These are phyloP conservation scores for Spheniscus humboldti DNA, from an alignment of 2,797 vertebrate genomes.

Conservation along the genomic window DNA sequence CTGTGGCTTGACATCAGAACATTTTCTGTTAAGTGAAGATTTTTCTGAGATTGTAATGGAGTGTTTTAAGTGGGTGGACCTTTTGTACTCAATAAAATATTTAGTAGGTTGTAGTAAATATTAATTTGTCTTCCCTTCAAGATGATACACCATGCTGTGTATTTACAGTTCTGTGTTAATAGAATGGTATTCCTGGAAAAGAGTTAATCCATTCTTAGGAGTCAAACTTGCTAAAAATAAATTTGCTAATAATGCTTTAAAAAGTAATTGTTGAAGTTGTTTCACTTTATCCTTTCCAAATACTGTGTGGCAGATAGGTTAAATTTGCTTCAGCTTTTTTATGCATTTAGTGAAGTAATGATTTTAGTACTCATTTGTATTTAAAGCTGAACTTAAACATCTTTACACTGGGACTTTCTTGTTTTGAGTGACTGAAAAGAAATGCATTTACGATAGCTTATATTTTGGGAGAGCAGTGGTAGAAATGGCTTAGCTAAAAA, in stretches of 20 bases:
- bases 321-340: not conserved
- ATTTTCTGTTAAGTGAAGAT: slow-evolving; percentile 18
- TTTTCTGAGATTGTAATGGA: slow-evolving; percentile 41
- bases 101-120: slow-evolving; percentile 47
- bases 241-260: not conserved
- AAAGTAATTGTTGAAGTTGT: not conserved
- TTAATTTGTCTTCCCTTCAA: slow-evolving; percentile 40
- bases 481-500: not conserved
- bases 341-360: not conserved
- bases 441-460: not conserved
- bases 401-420: not conserved
- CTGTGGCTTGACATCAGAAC: slow-evolving; percentile 10
- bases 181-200: not conserved
- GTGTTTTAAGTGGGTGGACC: slow-evolving; percentile 37
- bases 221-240: not conserved
- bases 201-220: slow-evolving; percentile 5
- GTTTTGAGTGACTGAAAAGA: not conserved
- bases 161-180: not conserved
- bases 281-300: not conserved
- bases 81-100: slow-evolving; percentile 50
- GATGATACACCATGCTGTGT: not conserved
- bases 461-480: not conserved
- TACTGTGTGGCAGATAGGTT: not conserved
- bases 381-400: not conserved
- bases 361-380: not conserved